A percentile compares a stretch with the other conserved stretches of the same genome.
Evolutionary conservation across 2,113 vertebrate genomes (phyloP).

Genomic region (Amphilophus citrinellus): DNA sequence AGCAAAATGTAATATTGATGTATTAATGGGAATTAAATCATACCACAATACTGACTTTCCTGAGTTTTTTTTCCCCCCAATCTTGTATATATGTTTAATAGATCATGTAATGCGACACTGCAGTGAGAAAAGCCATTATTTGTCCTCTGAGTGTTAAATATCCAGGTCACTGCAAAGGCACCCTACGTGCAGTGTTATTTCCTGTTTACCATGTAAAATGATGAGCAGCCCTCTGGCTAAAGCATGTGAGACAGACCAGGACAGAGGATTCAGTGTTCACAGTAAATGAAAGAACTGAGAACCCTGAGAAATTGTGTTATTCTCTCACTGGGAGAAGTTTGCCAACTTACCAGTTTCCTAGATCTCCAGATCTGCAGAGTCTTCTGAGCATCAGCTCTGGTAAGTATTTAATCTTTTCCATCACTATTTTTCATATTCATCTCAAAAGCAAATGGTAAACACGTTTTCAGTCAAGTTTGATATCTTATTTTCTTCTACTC

Average conservation of each 20-base stretch:
- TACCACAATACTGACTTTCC: not conserved
- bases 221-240: constrained; percentile 69
- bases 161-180: constrained; percentile 68
- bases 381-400: constrained; percentile 31
- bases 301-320: constrained; percentile 60
- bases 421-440: not conserved
- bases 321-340: constrained; percentile 61
- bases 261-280: constrained; percentile 69
- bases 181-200: constrained; percentile 53
- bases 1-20: not conserved
- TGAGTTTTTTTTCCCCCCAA: not conserved
- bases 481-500: not conserved
- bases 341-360: constrained; percentile 37
- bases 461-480: not conserved
- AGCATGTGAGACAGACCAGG: constrained; percentile 71
- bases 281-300: constrained; percentile 45
- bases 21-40: not conserved
- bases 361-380: constrained; percentile 33
- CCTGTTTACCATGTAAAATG: constrained; percentile 76
- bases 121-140: constrained; percentile 3
- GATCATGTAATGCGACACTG: not conserved
- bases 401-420: constrained; percentile 26
- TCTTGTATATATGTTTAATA: not conserved
- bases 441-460: not conserved
- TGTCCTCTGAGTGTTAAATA: constrained; percentile 53